Conservation (phyloP, 2,797 vertebrate species). For the Sebastes alutus region DNA sequence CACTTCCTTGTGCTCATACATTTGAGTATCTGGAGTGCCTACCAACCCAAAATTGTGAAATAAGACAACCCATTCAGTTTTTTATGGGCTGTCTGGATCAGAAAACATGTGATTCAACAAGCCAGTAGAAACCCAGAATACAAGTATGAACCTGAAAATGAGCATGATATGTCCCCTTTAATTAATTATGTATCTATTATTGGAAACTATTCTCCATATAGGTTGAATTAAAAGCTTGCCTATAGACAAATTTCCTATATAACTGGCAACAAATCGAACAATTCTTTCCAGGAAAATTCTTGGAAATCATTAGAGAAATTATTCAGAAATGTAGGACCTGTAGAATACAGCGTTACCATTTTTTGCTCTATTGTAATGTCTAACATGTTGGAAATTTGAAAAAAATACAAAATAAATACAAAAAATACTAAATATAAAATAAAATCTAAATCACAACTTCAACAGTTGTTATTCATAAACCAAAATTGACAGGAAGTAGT, state of each 20-base stretch:
- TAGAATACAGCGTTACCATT: not conserved
- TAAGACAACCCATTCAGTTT: too few relatives aligned
- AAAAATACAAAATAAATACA: not conserved
- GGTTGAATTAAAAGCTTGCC: not conserved
- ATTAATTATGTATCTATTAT: not conserved
- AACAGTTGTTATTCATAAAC: not conserved
- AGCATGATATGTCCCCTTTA: too few relatives aligned
- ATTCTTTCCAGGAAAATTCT: not conserved
- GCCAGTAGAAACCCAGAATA: too few relatives aligned
- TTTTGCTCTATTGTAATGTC: not conserved
- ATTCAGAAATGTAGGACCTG: not conserved
- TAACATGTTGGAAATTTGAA: not conserved
- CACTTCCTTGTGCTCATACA: too few relatives aligned
- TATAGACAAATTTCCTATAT: not conserved
- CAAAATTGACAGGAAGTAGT: not conserved
- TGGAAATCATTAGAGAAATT: not conserved
- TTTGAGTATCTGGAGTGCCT: too few relatives aligned
- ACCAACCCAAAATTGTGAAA: too few relatives aligned
- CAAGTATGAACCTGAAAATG: too few relatives aligned
- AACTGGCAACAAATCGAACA: not conserved
- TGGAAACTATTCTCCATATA: not conserved
- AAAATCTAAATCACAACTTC: not conserved
- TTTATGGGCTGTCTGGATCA: too few relatives aligned
- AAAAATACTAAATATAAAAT: not conserved
- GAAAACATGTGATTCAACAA: too few relatives aligned